Evolutionary conservation across 2,888 invertebrate genomes (phyloP), one percentile per base, ranked within the genome.

Genomic region (Melanchra persicariae): DNA sequence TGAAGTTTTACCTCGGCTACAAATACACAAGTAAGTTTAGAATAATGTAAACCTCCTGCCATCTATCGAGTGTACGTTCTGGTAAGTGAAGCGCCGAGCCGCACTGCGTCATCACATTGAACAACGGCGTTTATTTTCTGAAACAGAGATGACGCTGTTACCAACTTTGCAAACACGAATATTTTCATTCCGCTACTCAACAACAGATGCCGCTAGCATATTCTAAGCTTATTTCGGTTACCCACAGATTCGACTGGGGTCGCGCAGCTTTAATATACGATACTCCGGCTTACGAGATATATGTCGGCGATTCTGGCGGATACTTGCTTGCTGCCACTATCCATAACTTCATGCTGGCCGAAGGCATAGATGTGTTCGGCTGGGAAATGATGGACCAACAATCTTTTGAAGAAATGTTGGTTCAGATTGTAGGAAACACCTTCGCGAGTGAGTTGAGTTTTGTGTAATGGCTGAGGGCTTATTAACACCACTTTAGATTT

Each of bases 191-290:
- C 8, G 26, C 89, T 88, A 87, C 77, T 84, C 75, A 64, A 72
- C 77, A 81, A 81, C 70, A 93, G 93, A 92, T 91, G 90, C 84
- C 89, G 83, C 79, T 87, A 80, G n/a, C 43, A 30, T 34, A 59
- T 60, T 60, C 34, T 51, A 68, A 83, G 75, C 69, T 79, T 74
- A 64, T 64, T 66, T 47, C 61, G 70, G 62, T 79, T 77, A 71
- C 83, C 77, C 74, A 84, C 93, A 98, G 98, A 88, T 97, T 97
- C 91, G 93, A 96, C 49, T 98, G 98, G 98, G 95, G 94, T 10
- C 97, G 97, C 83, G 95, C 97, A 1, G 97, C 97, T 55, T 94
- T 98, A 70, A 93, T 99, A 81, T 98, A 98, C 92, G 98, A 98
- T 84, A 97, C 97, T 17, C 96, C 97, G 74, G 98, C 98, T 0